phyloP scores from a whole-genome alignment of 2,113 vertebrate species.

The Chamaetylas fuelleborni region DNA sequence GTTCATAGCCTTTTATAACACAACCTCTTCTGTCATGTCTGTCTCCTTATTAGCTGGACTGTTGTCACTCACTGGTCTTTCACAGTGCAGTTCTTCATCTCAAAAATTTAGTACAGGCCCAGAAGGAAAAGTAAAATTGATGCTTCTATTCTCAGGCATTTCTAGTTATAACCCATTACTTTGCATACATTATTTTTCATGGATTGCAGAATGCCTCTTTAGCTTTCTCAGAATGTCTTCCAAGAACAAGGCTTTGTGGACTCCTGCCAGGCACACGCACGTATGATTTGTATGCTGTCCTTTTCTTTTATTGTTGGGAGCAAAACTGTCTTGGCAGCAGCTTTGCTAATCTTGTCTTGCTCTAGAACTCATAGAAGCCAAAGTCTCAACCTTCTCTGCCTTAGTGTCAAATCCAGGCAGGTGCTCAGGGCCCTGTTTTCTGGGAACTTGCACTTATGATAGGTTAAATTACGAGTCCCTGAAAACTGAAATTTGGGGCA shows the following conservation, averaged over 20 bases:
- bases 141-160: background rate
- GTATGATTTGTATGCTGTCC: background rate
- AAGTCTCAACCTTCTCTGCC: background rate
- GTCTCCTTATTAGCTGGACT: background rate
- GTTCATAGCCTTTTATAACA: background rate
- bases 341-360: background rate
- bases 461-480: background rate
- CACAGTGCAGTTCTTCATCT: background rate
- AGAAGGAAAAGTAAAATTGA: background rate
- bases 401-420: background rate
- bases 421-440: background rate
- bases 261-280: constrained; percentile 5
- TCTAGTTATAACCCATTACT: constrained; percentile 8
- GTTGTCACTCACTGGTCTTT: background rate
- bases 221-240: constrained; percentile 29
- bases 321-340: constrained; percentile 16
- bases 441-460: background rate
- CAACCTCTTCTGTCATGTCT: background rate
- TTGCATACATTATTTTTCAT: constrained; percentile 24
- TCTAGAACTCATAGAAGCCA: background rate
- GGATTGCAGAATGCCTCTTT: background rate
- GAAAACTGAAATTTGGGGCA: background rate
- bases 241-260: constrained; percentile 31
- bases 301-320: background rate
- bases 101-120: background rate